Evolutionary conservation across 2,888 invertebrate genomes (phyloP).

Genomic region (Perizoma flavofasciatum): DNA sequence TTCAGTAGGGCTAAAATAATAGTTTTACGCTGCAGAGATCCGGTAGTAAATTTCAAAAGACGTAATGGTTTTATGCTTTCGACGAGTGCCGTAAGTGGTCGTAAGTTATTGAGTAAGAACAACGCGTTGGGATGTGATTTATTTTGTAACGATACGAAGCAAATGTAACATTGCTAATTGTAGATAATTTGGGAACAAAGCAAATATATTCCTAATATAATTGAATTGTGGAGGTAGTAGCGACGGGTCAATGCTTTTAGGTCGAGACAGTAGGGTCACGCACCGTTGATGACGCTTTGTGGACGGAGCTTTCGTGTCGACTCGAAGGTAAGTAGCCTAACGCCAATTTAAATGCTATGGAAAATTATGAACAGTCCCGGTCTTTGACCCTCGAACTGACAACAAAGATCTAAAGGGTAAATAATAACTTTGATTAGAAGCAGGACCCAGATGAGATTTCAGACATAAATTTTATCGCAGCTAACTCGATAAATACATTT

Average conservation of each 20-base stretch:
- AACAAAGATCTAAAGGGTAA: no score
- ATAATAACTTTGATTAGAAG: no score
- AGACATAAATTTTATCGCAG: no score
- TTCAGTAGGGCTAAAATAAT: conserved; percentile 44
- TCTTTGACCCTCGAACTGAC: conserved; percentile 9
- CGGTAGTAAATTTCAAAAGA: conserved; percentile 50
- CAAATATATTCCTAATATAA: conserved; percentile 24
- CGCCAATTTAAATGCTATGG: conserved; percentile 4
- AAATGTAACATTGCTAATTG: conserved; percentile 20
- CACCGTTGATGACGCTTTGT: conserved; percentile 53
- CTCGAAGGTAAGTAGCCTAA: conserved; percentile 31
- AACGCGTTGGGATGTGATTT: conserved; percentile 31
- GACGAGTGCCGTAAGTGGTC: conserved; percentile 40
- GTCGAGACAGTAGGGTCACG: conserved; percentile 51
- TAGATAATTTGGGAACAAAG: conserved; percentile 26
- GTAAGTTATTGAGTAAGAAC: conserved; percentile 36
- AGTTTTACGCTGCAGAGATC: conserved; percentile 51
- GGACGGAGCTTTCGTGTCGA: conserved; percentile 43
- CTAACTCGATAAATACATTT: conserved; percentile 7
- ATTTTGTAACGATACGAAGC: conserved; percentile 31
- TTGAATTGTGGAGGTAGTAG: conserved; percentile 44
- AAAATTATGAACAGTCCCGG: conserved; percentile 21
- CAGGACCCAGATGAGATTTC: no score
- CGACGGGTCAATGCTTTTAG: conserved; percentile 54
- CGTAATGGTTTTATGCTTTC: conserved; percentile 47